Percentiles rank a stretch among this genome's conserved stretches.
phyloP scores from a whole-genome alignment of 2,113 vertebrate genomes.

The Calypte anna region DNA sequence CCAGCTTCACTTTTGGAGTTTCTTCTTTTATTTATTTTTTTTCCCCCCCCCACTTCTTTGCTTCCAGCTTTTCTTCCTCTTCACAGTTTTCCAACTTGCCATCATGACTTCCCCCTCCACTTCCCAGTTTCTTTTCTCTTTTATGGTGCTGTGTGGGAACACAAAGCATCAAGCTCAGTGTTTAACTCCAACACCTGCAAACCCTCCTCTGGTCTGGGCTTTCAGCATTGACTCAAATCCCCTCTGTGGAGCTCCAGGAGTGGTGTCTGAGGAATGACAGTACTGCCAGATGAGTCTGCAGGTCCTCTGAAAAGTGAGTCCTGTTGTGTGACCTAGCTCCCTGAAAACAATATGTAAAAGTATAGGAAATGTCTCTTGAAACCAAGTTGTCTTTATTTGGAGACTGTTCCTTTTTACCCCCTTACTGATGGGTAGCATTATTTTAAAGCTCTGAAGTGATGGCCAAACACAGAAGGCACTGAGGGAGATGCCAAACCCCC shows the following conservation, averaged over 20 bases:
- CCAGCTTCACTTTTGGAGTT: neutral
- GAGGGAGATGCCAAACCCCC: neutral
- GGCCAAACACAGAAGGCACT: neutral
- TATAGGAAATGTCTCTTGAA: neutral
- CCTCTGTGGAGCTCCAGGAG: neutral
- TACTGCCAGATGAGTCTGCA: neutral
- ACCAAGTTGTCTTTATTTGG: neutral
- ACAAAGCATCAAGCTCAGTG: neutral
- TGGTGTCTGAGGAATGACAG: neutral
- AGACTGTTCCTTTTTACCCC: neutral
- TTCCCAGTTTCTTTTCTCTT: neutral
- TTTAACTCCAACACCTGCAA: neutral
- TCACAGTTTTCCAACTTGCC: neutral
- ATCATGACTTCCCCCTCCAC: neutral
- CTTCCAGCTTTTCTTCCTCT: neutral
- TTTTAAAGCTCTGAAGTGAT: neutral
- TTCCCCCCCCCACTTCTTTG: neutral
- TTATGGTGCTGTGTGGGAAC: neutral
- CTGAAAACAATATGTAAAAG: neutral
- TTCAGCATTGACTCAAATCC: neutral
- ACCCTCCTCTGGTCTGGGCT: neutral
- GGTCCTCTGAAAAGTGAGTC: neutral
- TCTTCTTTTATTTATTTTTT: neutral
- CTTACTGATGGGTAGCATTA: neutral
- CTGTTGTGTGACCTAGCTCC: neutral